Conservation (phyloP, 2,797 vertebrate genomes). For the Pipistrellus pygmaeus region DNA sequence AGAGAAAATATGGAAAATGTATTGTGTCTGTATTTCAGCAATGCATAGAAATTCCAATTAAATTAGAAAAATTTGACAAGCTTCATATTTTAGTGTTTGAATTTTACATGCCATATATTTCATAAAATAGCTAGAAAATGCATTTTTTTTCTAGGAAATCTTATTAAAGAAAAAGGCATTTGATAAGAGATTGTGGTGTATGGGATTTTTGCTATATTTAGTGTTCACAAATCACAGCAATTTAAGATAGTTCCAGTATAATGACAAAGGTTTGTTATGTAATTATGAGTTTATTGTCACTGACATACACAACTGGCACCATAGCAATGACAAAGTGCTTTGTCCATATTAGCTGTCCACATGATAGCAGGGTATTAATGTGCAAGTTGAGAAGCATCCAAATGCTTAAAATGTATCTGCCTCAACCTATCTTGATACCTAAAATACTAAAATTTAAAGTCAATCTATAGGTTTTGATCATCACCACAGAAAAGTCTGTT, state of each 20-base stretch:
- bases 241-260: background rate
- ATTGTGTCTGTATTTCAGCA: background rate
- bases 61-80: background rate
- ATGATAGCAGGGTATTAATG: background rate
- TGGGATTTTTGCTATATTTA: background rate
- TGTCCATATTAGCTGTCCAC: background rate
- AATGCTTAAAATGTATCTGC: background rate
- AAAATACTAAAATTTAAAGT: background rate
- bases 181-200: background rate
- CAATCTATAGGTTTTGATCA: background rate
- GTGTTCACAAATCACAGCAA: background rate
- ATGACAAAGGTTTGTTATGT: background rate
- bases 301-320: background rate
- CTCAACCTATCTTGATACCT: background rate
- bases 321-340: background rate
- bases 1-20: background rate
- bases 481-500: background rate
- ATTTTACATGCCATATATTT: slow-evolving; percentile 10
- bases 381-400: background rate
- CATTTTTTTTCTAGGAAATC: background rate
- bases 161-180: background rate
- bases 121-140: background rate
- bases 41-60: background rate
- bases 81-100: background rate
- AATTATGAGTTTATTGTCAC: background rate